Conservation (phyloP, 2,113 vertebrate genomes). For the Shinisaurus crocodilurus region DNA sequence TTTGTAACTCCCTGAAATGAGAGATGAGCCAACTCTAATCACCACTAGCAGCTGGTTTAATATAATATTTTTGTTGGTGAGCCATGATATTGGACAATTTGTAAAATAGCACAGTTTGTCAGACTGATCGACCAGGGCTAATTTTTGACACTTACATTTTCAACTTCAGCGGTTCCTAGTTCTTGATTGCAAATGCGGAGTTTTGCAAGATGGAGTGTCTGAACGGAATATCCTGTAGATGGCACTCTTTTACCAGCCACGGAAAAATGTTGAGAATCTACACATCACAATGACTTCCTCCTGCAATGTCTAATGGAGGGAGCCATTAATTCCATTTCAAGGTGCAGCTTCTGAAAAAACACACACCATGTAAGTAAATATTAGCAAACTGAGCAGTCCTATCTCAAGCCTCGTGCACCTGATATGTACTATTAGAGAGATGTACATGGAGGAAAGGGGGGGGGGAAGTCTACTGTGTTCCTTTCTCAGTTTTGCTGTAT, state of each 20-base stretch:
- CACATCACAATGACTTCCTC: conserved; percentile 33
- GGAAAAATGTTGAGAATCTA: conserved; percentile 29
- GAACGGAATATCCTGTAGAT: conserved; percentile 73
- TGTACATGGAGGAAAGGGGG: neutral
- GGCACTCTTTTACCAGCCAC: conserved; percentile 77
- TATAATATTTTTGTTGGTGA: conserved; percentile 56
- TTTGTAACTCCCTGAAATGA: conserved; percentile 41
- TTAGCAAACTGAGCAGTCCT: conserved; percentile 66
- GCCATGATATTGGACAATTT: conserved; percentile 56
- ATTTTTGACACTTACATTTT: conserved; percentile 65
- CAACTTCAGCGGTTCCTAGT: conserved; percentile 54
- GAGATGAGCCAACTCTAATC: conserved; percentile 10
- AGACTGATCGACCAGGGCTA: conserved; percentile 64
- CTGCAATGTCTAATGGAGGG: conserved; percentile 64
- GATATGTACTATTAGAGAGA: neutral
- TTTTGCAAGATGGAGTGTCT: conserved; percentile 29
- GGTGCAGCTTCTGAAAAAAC: conserved; percentile 49
- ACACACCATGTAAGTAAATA: conserved; percentile 60
- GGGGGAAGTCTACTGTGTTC: neutral
- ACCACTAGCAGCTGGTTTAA: conserved; percentile 41
- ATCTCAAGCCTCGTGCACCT: conserved; percentile 33
- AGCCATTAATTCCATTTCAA: conserved; percentile 60
- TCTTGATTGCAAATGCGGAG: conserved; percentile 31
- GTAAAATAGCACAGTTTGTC: conserved; percentile 58
- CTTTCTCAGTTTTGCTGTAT: neutral